Evolutionary conservation across 1,140 invertebrate genomes (phyloP).

Genomic region (Drosophila elegans): DNA sequence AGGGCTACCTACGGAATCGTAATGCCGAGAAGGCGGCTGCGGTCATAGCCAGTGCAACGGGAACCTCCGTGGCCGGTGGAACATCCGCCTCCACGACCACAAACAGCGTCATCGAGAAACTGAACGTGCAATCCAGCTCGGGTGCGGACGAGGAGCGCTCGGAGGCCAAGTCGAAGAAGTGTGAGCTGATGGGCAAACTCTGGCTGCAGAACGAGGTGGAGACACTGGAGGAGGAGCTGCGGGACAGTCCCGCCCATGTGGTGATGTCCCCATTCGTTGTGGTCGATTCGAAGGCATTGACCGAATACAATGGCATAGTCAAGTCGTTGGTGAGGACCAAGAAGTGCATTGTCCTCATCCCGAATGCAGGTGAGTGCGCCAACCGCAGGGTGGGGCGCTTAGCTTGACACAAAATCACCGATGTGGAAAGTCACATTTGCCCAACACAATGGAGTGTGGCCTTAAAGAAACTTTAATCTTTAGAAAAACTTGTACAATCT

Average conservation of each 20-base stretch:
- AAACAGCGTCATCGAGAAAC: slow-evolving; percentile 79
- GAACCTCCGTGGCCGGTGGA: slow-evolving; percentile 69
- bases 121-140: slow-evolving; percentile 76
- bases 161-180: slow-evolving; percentile 86
- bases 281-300: slow-evolving; percentile 90
- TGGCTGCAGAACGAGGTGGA: slow-evolving; percentile 91
- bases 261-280: slow-evolving; percentile 91
- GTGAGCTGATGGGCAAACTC: slow-evolving; percentile 89
- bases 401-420: not conserved
- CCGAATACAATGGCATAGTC: slow-evolving; percentile 89
- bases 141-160: slow-evolving; percentile 81
- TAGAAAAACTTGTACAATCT: too few relatives aligned
- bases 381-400: slow-evolving; percentile 1
- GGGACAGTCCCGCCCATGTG: slow-evolving; percentile 71
- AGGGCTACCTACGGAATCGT: slow-evolving; percentile 81
- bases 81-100: slow-evolving; percentile 78
- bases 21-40: slow-evolving; percentile 77
- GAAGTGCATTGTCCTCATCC: slow-evolving; percentile 92
- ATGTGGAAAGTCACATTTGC: not conserved
- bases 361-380: slow-evolving; percentile 89
- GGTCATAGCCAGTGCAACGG: slow-evolving; percentile 60
- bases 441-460: not conserved
- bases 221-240: slow-evolving; percentile 87
- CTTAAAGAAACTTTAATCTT: too few relatives aligned
- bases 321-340: slow-evolving; percentile 91